Evolutionary conservation across 2,113 vertebrate species (phyloP).

Genomic region (Stomatorhinus ivindoensis): DNA sequence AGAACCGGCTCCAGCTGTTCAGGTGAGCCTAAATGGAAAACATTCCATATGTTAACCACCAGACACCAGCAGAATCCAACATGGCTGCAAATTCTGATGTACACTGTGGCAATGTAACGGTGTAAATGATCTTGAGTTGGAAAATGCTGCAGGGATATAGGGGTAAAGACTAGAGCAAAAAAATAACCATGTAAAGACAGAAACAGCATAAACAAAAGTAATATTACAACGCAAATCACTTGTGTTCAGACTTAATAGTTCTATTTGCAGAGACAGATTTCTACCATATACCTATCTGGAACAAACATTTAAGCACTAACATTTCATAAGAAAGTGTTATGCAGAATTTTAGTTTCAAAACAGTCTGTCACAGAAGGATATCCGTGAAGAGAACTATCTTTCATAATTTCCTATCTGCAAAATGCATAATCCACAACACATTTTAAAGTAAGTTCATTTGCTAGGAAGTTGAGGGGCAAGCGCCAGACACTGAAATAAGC

Average conservation of each 20-base stretch:
- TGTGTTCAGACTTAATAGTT: neutral
- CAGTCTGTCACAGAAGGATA: constrained; percentile 19
- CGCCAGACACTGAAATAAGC: neutral
- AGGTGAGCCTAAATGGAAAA: constrained; percentile 64
- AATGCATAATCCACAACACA: constrained; percentile 12
- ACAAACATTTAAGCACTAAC: neutral
- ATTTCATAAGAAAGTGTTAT: neutral
- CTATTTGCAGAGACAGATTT: neutral
- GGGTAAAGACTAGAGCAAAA: neutral
- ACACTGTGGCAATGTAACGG: neutral
- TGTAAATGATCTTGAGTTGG: neutral
- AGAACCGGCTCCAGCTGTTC: constrained; percentile 84
- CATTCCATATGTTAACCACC: neutral
- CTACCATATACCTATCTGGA: neutral
- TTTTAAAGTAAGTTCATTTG: neutral
- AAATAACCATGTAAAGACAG: neutral
- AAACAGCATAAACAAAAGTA: neutral
- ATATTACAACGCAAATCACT: neutral
- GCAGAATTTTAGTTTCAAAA: constrained; percentile 17
- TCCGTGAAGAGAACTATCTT: constrained; percentile 23
- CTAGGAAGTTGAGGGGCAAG: neutral
- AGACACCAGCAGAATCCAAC: neutral
- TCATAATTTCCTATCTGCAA: constrained; percentile 26
- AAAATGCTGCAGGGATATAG: neutral
- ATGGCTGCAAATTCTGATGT: neutral